A percentile compares a stretch with the other conserved stretches of the same genome.
These are phyloP conservation scores for Burhinus oedicnemus DNA, from an alignment of 2,113 vertebrate genomes.

Conservation along the genomic window DNA sequence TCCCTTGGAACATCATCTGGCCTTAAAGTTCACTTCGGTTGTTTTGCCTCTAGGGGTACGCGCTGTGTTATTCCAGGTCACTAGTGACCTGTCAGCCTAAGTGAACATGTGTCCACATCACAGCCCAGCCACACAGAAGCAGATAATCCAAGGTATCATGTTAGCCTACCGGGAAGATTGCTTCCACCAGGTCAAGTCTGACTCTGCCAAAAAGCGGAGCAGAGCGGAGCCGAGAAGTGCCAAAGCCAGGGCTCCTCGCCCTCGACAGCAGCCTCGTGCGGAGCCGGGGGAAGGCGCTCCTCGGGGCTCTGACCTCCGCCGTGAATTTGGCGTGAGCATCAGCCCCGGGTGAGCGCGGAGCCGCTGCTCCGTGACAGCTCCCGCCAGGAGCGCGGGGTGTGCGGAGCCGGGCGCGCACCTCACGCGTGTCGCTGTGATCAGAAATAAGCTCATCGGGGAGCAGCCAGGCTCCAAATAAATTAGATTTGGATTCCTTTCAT, in stretches of 20 bases:
- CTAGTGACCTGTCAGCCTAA: neutral
- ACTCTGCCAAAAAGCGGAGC: neutral
- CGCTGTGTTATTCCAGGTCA: neutral
- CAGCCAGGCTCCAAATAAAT: neutral
- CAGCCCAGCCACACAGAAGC: neutral
- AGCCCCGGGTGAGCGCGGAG: neutral
- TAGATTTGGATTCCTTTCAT: neutral
- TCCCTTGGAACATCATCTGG: neutral
- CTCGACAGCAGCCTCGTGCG: rapidly evolving
- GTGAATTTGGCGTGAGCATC: rapidly evolving
- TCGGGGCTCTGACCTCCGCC: neutral
- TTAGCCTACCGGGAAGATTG: neutral
- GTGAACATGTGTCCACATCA: neutral
- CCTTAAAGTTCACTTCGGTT: slow-evolving; percentile 3
- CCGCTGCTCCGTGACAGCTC: neutral
- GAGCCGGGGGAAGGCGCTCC: neutral
- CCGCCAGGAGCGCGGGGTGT: neutral
- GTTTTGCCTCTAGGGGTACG: slow-evolving; percentile 15
- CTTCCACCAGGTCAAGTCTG: neutral
- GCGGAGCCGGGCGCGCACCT: neutral
- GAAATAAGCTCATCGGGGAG: neutral
- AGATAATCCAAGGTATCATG: neutral
- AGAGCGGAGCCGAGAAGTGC: neutral
- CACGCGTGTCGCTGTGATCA: neutral
- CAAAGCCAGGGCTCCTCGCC: neutral